Percentiles rank a stretch among this genome's conserved stretches.
Conservation (phyloP, 2,888 invertebrate species). For the Drosophila tripunctata region DNA sequence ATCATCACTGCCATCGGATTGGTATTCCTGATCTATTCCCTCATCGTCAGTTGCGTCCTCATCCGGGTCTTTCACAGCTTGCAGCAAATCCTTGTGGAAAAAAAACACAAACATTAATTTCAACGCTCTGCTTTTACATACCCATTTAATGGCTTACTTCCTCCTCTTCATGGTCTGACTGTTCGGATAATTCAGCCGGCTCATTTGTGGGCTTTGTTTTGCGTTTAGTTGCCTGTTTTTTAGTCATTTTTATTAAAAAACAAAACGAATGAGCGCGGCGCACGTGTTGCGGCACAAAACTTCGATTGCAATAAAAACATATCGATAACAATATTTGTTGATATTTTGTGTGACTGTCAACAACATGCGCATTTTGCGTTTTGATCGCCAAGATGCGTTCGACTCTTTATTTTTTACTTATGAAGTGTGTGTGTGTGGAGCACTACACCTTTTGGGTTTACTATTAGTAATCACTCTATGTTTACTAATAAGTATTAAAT, state of each 20-base stretch:
- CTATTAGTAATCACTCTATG: too few species aligned
- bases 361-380: neutral
- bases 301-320: constrained; percentile 30
- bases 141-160: constrained; percentile 45
- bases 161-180: constrained; percentile 60
- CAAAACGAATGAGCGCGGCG: constrained; percentile 61
- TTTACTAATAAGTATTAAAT: too few species aligned
- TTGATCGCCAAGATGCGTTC: neutral
- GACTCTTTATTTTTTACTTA: too few species aligned
- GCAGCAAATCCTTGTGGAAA: constrained; percentile 79
- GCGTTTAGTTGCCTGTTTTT: constrained; percentile 59
- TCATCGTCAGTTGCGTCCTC: constrained; percentile 85
- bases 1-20: constrained; percentile 82
- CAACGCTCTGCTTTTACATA: neutral
- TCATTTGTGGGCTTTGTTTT: constrained; percentile 50
- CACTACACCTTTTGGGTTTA: too few species aligned
- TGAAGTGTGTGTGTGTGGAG: too few species aligned
- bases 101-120: constrained; percentile 11
- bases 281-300: constrained; percentile 66
- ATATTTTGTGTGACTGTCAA: constrained; percentile 33
- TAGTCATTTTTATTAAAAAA: constrained; percentile 65
- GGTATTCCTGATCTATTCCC: constrained; percentile 78
- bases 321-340: constrained; percentile 24
- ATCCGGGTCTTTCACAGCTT: constrained; percentile 80
- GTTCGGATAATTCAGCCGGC: constrained; percentile 30